phyloP scores from a whole-genome alignment of 2,113 vertebrate genomes.

The Corythornis madagascariensis region DNA sequence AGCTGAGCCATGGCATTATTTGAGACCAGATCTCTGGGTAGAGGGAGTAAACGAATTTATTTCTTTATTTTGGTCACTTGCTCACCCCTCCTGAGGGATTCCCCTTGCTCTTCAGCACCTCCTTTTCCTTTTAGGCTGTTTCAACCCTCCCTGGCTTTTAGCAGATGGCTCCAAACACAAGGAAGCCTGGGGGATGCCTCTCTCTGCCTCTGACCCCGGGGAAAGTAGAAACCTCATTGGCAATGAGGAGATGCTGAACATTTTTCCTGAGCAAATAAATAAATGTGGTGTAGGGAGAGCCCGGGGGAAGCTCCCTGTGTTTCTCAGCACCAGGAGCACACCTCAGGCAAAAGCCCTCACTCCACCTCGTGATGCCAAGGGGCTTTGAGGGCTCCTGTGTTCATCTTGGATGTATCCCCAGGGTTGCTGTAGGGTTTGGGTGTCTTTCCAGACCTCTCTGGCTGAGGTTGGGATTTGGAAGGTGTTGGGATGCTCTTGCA shows the following conservation, averaged over 20 bases:
- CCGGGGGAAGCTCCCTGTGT: not conserved
- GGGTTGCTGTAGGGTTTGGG: fast-evolving
- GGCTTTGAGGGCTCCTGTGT: not conserved
- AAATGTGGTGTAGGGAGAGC: not conserved
- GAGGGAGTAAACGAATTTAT: not conserved
- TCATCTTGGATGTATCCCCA: not conserved
- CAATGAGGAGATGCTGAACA: not conserved
- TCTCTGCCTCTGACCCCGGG: slow-evolving; percentile 6
- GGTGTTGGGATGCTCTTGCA: not conserved
- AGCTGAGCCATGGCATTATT: not conserved
- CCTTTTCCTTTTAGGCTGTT: not conserved
- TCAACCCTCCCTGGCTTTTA: not conserved
- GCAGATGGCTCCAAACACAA: slow-evolving; percentile 32
- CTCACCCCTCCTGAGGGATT: not conserved
- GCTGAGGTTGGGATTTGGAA: not conserved
- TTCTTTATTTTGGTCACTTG: slow-evolving; percentile 2
- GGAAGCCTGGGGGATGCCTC: not conserved
- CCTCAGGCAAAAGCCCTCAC: not conserved
- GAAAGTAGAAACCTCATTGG: not conserved
- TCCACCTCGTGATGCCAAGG: fast-evolving
- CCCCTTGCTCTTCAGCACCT: not conserved
- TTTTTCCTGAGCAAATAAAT: slow-evolving; percentile 5
- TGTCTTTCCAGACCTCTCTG: not conserved
- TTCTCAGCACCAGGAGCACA: fast-evolving
- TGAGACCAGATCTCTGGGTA: not conserved